These are phyloP conservation scores for Lepidostoma basale DNA, from an alignment of 1,140 invertebrate species.

Conservation along the genomic window DNA sequence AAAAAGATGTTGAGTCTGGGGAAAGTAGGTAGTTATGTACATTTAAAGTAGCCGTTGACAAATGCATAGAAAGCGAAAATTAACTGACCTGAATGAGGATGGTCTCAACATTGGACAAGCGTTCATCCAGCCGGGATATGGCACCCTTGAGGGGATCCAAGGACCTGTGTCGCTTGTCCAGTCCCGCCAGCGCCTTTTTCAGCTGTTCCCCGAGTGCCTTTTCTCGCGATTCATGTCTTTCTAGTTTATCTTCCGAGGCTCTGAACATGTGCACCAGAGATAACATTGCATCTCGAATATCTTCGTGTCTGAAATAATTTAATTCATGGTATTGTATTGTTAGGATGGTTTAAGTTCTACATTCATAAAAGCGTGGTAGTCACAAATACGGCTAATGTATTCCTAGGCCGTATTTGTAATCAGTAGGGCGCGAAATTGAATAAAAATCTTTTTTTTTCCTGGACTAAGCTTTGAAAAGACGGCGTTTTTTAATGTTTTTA, in stretches of 20 bases:
- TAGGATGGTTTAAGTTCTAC: too few relatives aligned
- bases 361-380: too few relatives aligned
- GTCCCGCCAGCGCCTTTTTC: slow-evolving; percentile 70
- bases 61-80: background rate
- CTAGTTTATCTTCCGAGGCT: slow-evolving; percentile 79
- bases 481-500: too few relatives aligned
- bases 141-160: slow-evolving; percentile 72
- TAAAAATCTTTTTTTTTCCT: too few relatives aligned
- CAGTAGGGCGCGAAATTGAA: too few relatives aligned
- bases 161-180: slow-evolving; percentile 76
- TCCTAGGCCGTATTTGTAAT: too few relatives aligned
- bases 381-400: too few relatives aligned
- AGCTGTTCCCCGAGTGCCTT: slow-evolving; percentile 77
- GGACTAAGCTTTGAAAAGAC: too few relatives aligned
- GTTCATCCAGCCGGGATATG: slow-evolving; percentile 69
- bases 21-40: too few relatives aligned
- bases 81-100: slow-evolving; percentile 63
- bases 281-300: slow-evolving; percentile 80
- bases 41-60: background rate
- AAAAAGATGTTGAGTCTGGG: background rate
- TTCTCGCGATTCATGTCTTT: slow-evolving; percentile 82
- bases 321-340: too few relatives aligned
- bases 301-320: slow-evolving; percentile 76
- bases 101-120: slow-evolving; percentile 72
- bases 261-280: slow-evolving; percentile 82